These are phyloP conservation scores for Ladona fulva DNA, from an alignment of 1,140 invertebrate species.

Conservation along the genomic window DNA sequence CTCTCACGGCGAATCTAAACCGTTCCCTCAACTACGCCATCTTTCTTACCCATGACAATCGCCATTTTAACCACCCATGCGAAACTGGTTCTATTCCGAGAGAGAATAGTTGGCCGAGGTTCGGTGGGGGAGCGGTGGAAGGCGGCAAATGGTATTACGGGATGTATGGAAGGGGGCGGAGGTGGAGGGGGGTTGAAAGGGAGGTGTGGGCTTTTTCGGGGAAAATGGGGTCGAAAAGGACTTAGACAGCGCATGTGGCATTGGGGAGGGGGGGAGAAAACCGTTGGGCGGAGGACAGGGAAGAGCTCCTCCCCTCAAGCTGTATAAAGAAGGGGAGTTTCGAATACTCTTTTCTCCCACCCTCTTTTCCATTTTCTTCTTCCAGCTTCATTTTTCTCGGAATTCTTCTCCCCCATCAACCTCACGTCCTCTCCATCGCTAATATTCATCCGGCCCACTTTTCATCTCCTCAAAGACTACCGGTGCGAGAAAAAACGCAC, in stretches of 20 bases:
- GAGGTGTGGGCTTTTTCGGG: not conserved
- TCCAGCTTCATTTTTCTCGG: no score
- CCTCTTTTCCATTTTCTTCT: no score
- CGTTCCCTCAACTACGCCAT: no score
- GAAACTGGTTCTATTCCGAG: slow-evolving; percentile 9
- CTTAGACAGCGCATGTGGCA: not conserved
- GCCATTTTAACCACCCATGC: slow-evolving; percentile 7
- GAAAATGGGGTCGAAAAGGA: not conserved
- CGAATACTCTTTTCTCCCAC: no score
- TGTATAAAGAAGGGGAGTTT: no score
- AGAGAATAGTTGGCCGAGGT: not conserved
- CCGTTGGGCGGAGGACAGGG: not conserved
- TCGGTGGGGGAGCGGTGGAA: not conserved
- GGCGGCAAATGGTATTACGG: not conserved
- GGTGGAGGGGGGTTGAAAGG: not conserved
- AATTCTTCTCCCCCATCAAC: no score
- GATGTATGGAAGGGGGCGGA: not conserved
- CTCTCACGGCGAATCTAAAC: no score
- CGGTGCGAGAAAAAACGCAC: no score
- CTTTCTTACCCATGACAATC: not conserved
- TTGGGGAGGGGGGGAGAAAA: not conserved
- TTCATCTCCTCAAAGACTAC: no score
- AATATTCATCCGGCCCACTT: no score
- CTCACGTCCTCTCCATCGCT: no score
- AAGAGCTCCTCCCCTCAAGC: not conserved